phyloP scores from a whole-genome alignment of 2,113 vertebrate species.

The Hemiscyllium ocellatum region DNA sequence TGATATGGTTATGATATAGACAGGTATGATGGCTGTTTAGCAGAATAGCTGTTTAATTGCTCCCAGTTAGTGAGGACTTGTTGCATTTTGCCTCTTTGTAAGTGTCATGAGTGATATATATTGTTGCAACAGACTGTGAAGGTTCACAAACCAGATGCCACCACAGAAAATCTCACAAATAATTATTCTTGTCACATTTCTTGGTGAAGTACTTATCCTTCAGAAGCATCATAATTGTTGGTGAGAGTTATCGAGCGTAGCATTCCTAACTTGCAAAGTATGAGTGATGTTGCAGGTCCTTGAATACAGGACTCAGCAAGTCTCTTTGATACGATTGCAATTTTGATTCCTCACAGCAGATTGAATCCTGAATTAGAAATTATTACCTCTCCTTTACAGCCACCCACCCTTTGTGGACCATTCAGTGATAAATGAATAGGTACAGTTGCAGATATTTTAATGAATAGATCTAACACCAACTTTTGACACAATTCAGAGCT shows the following conservation, averaged over 20 bases:
- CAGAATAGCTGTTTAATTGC: neutral
- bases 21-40: neutral
- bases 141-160: neutral
- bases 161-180: neutral
- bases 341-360: neutral
- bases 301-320: neutral
- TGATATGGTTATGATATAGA: neutral
- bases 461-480: neutral
- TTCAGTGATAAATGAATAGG: slow-evolving; percentile 15
- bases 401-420: neutral
- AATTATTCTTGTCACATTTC: neutral
- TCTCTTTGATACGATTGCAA: neutral
- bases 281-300: neutral
- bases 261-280: neutral
- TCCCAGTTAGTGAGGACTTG: neutral
- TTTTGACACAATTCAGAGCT: neutral
- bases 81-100: neutral
- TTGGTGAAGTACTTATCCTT: neutral
- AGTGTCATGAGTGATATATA: neutral
- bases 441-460: neutral
- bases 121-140: neutral
- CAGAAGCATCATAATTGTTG: slow-evolving; percentile 1
- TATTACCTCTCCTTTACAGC: neutral
- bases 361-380: neutral
- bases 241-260: neutral